These are phyloP conservation scores for Trogon melanurus DNA, from an alignment of 2,113 vertebrate genomes.

Conservation along the genomic window DNA sequence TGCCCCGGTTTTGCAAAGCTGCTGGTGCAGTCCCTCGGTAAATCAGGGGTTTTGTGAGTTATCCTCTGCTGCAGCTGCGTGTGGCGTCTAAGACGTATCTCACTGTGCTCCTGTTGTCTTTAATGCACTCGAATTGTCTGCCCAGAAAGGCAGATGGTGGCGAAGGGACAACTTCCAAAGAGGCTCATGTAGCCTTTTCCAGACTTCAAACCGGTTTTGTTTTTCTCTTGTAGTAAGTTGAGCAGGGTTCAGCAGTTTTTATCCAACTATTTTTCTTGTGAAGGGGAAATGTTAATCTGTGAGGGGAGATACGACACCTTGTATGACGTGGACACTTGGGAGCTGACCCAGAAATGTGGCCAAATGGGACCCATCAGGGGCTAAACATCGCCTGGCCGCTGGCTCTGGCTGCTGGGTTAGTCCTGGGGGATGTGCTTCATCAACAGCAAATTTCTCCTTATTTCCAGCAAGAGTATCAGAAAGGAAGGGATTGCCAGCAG, in stretches of 20 bases:
- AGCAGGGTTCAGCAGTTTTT: neutral
- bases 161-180: neutral
- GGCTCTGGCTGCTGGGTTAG: neutral
- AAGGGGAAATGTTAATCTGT: neutral
- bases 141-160: neutral
- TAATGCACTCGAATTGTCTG: rapidly evolving
- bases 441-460: neutral
- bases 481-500: neutral
- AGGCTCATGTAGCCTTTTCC: neutral
- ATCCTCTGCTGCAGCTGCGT: rapidly evolving
- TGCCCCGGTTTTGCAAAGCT: rapidly evolving
- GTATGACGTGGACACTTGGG: neutral
- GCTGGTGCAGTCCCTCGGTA: rapidly evolving
- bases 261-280: neutral
- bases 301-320: neutral
- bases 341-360: neutral
- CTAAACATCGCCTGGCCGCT: neutral
- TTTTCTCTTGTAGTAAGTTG: neutral
- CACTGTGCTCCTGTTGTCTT: neutral
- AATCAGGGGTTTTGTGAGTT: neutral
- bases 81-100: neutral
- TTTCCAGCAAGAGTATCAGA: neutral
- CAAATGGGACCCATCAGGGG: neutral
- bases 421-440: neutral
- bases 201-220: neutral